Base-by-base conservation (phyloP, 2,113 vertebrate species). In the Sebastes schlegelii region DNA sequence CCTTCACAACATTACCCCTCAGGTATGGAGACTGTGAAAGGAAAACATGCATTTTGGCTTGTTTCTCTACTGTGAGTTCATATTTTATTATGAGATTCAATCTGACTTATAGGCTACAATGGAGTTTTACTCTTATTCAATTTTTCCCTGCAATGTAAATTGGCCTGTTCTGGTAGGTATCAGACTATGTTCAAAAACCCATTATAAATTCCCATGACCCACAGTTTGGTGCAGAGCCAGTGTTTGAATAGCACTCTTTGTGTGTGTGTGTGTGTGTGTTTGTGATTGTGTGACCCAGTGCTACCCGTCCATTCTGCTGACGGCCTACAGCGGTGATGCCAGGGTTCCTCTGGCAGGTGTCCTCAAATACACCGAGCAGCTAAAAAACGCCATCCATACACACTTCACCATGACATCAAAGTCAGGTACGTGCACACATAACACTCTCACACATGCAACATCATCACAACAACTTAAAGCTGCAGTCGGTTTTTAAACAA, bases 271-370 rank as follows among this genome's bases (percentile, higher is more conserved):
- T 46, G 45, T 26, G 61, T 66, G 21, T 55, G 19, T 8, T 16
- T 88, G 23, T 76, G 6, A 23, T 26, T 76, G 8, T 88, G 64
- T 87, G 66, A 83, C 67, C 48, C 77, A 99, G 98, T 63, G 72
- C 79, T 99, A 99, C 66, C 98, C 98, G 62, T 97, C 98, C 0
- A 78, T 98, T 94, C 94, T 98, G 84, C 97, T 99, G 93, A 98
- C 97, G 2, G 97, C 96, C 0, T 98, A 97, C 86, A 95, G 95
- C 46, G 94, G 91, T 0, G 98, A 99, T 65, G 91, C 94, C 55
- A 95, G 97, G 69, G 68, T 97, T 54, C 96, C 96, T 58, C 75
- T 98, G 70, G 75, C 86, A 21, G 97, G 98, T 57, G 92, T 99
- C 43, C 13, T 97, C n/a, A 94, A 55, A 69, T 99, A 99, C 19